Percentiles rank a stretch among this genome's conserved stretches.
Evolutionary conservation across 2,113 vertebrate genomes (phyloP).

Genomic region (Turdus rufiventris): DNA sequence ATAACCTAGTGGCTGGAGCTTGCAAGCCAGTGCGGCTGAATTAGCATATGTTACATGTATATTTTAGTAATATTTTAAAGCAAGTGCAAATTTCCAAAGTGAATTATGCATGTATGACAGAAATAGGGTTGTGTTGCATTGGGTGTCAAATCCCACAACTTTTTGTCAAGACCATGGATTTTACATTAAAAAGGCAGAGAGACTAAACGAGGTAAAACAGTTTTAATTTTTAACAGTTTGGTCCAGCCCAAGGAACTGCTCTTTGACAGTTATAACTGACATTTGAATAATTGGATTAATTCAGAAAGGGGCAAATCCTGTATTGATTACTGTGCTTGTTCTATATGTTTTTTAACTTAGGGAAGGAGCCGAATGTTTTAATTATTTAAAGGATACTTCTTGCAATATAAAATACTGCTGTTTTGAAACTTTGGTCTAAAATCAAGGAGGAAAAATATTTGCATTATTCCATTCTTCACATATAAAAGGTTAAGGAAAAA

Average conservation of each 20-base stretch:
- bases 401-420: slow-evolving; percentile 69
- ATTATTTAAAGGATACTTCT: slow-evolving; percentile 78
- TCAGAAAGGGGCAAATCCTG: slow-evolving; percentile 79
- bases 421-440: slow-evolving; percentile 6
- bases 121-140: slow-evolving; percentile 81
- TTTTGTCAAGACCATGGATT: slow-evolving; percentile 85
- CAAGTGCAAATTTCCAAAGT: slow-evolving; percentile 81
- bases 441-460: slow-evolving; percentile 39
- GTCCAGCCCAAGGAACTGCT: slow-evolving; percentile 75
- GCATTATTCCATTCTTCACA: background rate
- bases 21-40: slow-evolving; percentile 74
- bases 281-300: slow-evolving; percentile 95
- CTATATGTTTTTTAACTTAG: slow-evolving; percentile 59
- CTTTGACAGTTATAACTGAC: slow-evolving; percentile 89
- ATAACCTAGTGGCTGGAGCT: slow-evolving; percentile 76
- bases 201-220: slow-evolving; percentile 88
- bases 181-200: slow-evolving; percentile 88
- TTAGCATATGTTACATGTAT: slow-evolving; percentile 98
- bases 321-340: slow-evolving; percentile 74
- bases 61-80: slow-evolving; percentile 94
- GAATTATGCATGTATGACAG: slow-evolving; percentile 94
- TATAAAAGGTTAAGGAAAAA: background rate
- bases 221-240: slow-evolving; percentile 87
- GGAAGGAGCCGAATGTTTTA: slow-evolving; percentile 74
- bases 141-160: slow-evolving; percentile 90